Conservation (phyloP, 2,113 vertebrate species). For the Malurus melanocephalus region DNA sequence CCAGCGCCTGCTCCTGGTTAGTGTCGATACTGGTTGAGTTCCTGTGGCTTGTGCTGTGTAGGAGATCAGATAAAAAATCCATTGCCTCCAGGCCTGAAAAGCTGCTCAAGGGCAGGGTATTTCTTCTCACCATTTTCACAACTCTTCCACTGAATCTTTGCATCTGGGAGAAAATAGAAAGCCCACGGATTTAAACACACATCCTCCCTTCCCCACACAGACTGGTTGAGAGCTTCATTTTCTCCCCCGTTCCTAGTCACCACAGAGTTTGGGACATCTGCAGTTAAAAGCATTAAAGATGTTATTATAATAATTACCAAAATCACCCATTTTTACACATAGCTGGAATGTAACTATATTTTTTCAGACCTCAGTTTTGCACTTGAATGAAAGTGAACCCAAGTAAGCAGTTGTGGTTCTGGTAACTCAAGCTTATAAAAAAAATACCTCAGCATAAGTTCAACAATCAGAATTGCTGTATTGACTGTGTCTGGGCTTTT, state of each 20-base stretch:
- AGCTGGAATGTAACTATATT: not conserved
- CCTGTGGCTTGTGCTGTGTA: accelerated
- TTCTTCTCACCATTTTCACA: not conserved
- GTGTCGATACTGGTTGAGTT: not conserved
- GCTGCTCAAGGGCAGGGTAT: not conserved
- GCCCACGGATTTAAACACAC: not conserved
- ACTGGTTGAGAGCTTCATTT: not conserved
- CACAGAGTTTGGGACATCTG: not conserved
- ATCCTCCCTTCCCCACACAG: not conserved
- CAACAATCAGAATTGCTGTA: not conserved
- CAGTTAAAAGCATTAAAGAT: not conserved
- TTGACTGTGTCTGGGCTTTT: not conserved
- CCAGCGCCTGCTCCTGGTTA: not conserved
- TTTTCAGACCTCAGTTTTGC: not conserved
- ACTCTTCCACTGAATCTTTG: not conserved
- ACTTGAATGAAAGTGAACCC: not conserved
- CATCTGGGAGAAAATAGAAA: not conserved
- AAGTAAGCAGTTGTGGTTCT: not conserved
- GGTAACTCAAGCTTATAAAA: not conserved
- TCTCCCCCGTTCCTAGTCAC: not conserved
- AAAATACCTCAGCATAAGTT: not conserved
- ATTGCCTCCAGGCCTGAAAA: not conserved
- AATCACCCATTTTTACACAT: not conserved
- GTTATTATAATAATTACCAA: not conserved
- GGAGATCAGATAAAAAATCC: not conserved